These are phyloP conservation scores for Drosophila hamatofila DNA, from an alignment of 2,888 invertebrate genomes.

Conservation along the genomic window DNA sequence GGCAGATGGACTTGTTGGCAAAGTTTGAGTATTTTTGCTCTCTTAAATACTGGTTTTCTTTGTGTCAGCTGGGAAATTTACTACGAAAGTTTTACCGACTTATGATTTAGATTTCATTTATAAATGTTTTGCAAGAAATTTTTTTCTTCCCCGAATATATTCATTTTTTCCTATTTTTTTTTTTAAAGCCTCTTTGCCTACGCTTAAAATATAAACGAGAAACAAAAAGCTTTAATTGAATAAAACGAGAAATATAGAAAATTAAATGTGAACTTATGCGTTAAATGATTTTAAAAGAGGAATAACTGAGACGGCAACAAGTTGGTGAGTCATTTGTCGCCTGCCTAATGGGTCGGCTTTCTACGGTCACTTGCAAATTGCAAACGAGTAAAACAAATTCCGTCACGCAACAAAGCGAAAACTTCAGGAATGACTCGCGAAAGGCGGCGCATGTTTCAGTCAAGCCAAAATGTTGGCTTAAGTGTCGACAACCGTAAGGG, in stretches of 20 bases:
- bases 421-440: conserved; percentile 17
- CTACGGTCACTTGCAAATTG: conserved; percentile 1
- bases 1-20: neutral
- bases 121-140: neutral
- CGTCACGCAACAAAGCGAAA: conserved; percentile 11
- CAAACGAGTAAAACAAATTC: conserved; percentile 8
- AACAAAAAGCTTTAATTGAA: neutral
- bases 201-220: conserved; percentile 1
- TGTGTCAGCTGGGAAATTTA: conserved; percentile 24
- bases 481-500: conserved; percentile 13
- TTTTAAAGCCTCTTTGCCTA: neutral
- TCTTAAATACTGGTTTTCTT: conserved; percentile 57
- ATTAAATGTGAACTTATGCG: neutral
- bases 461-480: conserved; percentile 20
- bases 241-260: neutral
- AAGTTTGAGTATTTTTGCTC: neutral
- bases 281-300: conserved; percentile 26
- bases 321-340: conserved; percentile 18
- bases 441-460: conserved; percentile 5
- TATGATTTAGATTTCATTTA: neutral
- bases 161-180: neutral
- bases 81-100: no score
- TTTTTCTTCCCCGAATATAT: neutral
- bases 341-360: conserved; percentile 2
- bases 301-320: conserved; percentile 33